Percentiles rank a stretch among this genome's conserved stretches.
Conservation (phyloP, 2,888 invertebrate species). For the Drosophila macrothrix region DNA sequence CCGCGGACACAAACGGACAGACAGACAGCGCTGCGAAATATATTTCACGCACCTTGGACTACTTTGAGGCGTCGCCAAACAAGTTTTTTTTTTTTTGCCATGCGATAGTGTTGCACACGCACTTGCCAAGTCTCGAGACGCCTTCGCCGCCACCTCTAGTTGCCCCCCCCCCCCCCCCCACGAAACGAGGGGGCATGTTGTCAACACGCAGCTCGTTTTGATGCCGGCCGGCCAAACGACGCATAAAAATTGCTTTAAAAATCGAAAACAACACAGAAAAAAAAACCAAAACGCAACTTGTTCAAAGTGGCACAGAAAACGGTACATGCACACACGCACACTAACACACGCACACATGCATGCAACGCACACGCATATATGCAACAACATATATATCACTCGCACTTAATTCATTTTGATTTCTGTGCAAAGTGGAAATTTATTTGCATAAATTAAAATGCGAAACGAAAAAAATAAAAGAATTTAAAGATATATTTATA, state of each 20-base stretch:
- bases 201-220: slow-evolving; percentile 65
- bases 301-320: slow-evolving; percentile 75
- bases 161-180: slow-evolving; percentile 2
- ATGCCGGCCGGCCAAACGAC: slow-evolving; percentile 70
- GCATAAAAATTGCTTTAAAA: slow-evolving; percentile 71
- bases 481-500: slow-evolving; percentile 15
- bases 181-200: slow-evolving; percentile 39
- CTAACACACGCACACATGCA: slow-evolving; percentile 19
- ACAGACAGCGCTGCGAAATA: slow-evolving; percentile 56
- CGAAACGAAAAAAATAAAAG: slow-evolving; percentile 38
- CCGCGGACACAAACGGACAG: slow-evolving; percentile 23
- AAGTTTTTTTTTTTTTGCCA: slow-evolving; percentile 37
- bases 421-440: slow-evolving; percentile 82
- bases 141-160: slow-evolving; percentile 32
- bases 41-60: slow-evolving; percentile 80
- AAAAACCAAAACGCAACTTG: slow-evolving; percentile 52
- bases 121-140: slow-evolving; percentile 64
- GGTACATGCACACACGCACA: slow-evolving; percentile 50
- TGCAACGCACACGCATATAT: slow-evolving; percentile 11
- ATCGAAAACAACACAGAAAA: slow-evolving; percentile 66
- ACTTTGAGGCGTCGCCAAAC: slow-evolving; percentile 72
- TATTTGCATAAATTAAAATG: slow-evolving; percentile 82
- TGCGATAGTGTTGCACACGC: slow-evolving; percentile 51
- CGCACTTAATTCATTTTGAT: slow-evolving; percentile 81
- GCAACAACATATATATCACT: slow-evolving; percentile 77